Evolutionary conservation across 2,797 vertebrate species (phyloP), one percentile per base, ranked within the genome.

Genomic region (Cephalopachus bancanus): DNA sequence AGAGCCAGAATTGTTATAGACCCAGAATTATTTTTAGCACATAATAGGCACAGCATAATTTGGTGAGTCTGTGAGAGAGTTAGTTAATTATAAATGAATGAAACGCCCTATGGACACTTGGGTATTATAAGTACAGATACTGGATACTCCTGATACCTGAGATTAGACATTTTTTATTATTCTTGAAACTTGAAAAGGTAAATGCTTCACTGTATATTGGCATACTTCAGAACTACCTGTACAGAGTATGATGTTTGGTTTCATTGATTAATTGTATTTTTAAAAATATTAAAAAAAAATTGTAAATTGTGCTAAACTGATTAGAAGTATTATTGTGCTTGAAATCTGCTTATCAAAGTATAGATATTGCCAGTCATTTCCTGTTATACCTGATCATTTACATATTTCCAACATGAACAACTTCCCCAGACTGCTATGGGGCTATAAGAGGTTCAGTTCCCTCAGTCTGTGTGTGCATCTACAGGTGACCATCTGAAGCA

Each of bases 311-410:
- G 33, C 28, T 89, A 75, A 97, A 88, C 5, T 55, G n/a, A 76
- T 94, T 87, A 96, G 80, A 87, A 97, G 94, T 94, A 83, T 78
- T 95, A 76, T 33, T 95, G 65, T 92, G 53, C 51, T 81, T 92
- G 60, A 95, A 76, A 64, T 92, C 79, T 89, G 59, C 49, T 83
- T 30, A 76, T 90, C 49, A 17, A 15, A 15, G 20, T 88, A 12
- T 93, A 57, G 92, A 55, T 8, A 7, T 64, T 89, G 20, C 3
- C 24, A 65, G 2, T 33, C 49, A 64, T 60, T 69, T 69, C 51
- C 79, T 72, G 60, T 84, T 65, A 22, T 72, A 26, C 30, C 5
- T 10, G 10, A 67, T 49, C 20, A 65, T 95, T 97, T 95, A 60
- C 81, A 28, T 69, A 65, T 79, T 3, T 5, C 0, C 0, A 44